phyloP scores from a whole-genome alignment of 2,113 vertebrate genomes.

The Clarias batrachus region DNA sequence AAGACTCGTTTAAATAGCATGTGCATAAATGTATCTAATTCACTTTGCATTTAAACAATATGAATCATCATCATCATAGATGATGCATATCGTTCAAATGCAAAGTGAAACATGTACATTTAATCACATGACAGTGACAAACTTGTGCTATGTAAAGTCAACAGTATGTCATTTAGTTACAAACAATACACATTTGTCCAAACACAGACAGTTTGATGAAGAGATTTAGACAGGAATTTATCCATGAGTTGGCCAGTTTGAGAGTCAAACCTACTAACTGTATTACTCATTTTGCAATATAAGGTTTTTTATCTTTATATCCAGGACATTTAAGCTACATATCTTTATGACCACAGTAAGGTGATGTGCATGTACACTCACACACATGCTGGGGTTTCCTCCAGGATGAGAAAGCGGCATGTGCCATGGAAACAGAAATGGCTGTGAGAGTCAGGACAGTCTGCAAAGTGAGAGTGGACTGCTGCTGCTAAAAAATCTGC shows the following conservation, averaged over 20 bases:
- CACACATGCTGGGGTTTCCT: conserved; percentile 84
- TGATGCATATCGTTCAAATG: background rate
- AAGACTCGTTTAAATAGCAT: background rate
- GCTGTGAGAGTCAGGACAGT: conserved; percentile 83
- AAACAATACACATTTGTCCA: conserved; percentile 36
- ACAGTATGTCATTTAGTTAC: conserved; percentile 31
- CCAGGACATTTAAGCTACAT: background rate
- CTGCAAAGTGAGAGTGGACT: conserved; percentile 83
- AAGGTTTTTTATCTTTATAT: too few species aligned
- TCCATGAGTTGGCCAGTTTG: conserved; percentile 27
- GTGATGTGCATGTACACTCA: conserved; percentile 67
- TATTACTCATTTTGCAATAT: background rate
- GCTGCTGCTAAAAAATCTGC: conserved; percentile 82
- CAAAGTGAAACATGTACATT: background rate
- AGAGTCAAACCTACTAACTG: background rate
- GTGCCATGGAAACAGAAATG: conserved; percentile 89
- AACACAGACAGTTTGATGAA: conserved; percentile 17
- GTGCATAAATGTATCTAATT: conserved; percentile 12
- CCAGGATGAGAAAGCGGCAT: conserved; percentile 85
- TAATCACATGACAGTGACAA: conserved; percentile 8
- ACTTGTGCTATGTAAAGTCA: conserved; percentile 16
- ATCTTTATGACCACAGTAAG: background rate
- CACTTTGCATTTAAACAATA: background rate
- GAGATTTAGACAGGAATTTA: conserved; percentile 17
- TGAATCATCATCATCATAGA: background rate